Percentiles rank a stretch among this genome's conserved stretches.
Evolutionary conservation across 2,113 vertebrate species (phyloP).

Genomic region (Emydura subglobosa): DNA sequence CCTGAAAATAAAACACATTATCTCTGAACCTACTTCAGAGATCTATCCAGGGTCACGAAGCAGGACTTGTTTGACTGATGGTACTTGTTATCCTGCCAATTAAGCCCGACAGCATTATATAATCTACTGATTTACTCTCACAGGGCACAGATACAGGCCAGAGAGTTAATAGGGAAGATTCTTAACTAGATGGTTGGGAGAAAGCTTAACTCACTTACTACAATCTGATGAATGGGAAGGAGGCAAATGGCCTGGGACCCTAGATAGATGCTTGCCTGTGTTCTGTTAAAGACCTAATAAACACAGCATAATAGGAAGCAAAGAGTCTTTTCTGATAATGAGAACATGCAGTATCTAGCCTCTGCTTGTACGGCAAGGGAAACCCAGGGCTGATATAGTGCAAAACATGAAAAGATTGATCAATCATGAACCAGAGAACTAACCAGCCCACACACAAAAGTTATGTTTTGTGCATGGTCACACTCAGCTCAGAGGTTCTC

Average conservation of each 20-base stretch:
- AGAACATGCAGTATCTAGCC: background rate
- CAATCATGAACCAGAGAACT: background rate
- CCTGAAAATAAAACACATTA: background rate
- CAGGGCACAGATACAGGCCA: background rate
- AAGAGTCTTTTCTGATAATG: background rate
- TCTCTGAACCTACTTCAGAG: background rate
- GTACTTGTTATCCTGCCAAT: background rate
- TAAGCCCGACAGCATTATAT: background rate
- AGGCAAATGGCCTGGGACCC: background rate
- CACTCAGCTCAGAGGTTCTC: background rate
- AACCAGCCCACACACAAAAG: background rate
- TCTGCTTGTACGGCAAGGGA: background rate
- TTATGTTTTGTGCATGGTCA: background rate
- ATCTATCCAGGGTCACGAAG: background rate
- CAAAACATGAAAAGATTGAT: background rate
- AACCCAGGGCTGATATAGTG: background rate
- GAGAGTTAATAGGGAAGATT: accelerated
- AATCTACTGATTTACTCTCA: background rate
- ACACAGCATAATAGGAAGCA: background rate
- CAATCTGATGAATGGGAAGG: background rate
- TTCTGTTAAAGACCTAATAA: background rate
- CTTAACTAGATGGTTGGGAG: background rate
- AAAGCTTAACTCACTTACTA: background rate
- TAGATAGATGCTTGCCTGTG: background rate
- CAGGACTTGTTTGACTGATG: accelerated